Conservation (phyloP, 2,797 vertebrate genomes). For the Triplophysa yarkandensis region DNA sequence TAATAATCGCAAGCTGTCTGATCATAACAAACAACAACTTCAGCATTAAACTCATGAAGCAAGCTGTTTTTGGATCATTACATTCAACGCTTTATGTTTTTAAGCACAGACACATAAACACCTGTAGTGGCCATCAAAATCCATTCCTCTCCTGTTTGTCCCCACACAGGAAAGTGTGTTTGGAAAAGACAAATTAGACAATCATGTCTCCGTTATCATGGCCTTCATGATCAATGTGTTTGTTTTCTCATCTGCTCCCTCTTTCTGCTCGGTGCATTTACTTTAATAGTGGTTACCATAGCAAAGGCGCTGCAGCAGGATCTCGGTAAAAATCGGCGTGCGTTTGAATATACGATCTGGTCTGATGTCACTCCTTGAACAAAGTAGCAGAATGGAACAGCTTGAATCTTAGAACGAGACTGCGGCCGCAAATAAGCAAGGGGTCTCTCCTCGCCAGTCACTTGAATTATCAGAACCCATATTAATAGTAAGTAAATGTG, state of each 20-base stretch:
- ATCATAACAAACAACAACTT: neutral
- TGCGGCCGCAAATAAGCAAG: neutral
- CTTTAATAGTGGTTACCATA: slow-evolving; percentile 40
- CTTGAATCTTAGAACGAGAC: neutral
- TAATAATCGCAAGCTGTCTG: neutral
- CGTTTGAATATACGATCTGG: neutral
- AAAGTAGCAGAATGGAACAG: slow-evolving; percentile 4
- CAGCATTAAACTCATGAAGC: neutral
- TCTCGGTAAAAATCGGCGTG: neutral
- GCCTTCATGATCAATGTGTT: slow-evolving; percentile 8
- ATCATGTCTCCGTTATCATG: slow-evolving; percentile 10
- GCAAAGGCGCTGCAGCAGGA: neutral
- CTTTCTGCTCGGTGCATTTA: slow-evolving; percentile 17
- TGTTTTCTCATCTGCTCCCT: slow-evolving; percentile 19
- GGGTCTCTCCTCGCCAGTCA: neutral
- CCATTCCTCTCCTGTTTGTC: neutral
- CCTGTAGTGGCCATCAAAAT: neutral
- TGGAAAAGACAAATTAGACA: slow-evolving; percentile 27
- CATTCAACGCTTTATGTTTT: neutral
- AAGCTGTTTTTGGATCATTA: neutral
- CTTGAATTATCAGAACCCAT: neutral
- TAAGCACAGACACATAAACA: neutral
- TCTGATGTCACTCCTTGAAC: neutral
- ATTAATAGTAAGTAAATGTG: slow-evolving; percentile 8
- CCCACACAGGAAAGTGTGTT: neutral